A percentile compares a stretch with the other conserved stretches of the same genome.
Conservation (phyloP, 2,797 vertebrate species). For the Paguma larvata region DNA sequence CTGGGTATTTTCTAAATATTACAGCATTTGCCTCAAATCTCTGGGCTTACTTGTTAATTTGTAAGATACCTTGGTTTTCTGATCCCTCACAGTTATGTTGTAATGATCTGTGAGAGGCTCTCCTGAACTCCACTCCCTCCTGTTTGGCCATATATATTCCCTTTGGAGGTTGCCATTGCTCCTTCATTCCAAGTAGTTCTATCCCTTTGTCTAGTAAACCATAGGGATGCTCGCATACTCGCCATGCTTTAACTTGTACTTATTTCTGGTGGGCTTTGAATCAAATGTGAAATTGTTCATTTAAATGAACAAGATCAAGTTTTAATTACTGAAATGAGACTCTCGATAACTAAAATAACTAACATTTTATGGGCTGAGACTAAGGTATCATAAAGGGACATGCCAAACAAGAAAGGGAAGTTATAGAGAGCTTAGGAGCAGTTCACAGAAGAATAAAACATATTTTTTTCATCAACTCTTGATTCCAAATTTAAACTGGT, state of each 20-base stretch:
- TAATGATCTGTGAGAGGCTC: neutral
- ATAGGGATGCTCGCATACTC: conserved; percentile 58
- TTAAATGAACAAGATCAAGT: neutral
- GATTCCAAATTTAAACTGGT: neutral
- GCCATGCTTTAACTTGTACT: conserved; percentile 73
- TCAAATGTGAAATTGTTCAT: neutral
- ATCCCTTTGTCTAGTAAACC: conserved; percentile 75
- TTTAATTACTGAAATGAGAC: neutral
- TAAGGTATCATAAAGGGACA: conserved; percentile 18
- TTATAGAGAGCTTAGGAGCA: neutral
- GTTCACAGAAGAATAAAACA: neutral
- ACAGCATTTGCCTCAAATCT: neutral
- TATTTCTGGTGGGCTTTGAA: conserved; percentile 67
- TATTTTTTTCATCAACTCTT: neutral
- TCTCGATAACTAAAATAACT: conserved; percentile 42
- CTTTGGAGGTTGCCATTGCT: neutral
- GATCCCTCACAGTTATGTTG: neutral
- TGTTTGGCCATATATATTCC: neutral
- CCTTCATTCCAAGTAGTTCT: conserved; percentile 66
- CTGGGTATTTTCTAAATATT: neutral
- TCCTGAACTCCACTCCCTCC: neutral
- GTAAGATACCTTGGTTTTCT: neutral
- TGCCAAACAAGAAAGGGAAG: neutral
- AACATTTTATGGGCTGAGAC: neutral
- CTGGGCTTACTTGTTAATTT: neutral